Evolutionary conservation across 2,113 vertebrate species (phyloP).

Genomic region (Nerophis ophidion): DNA sequence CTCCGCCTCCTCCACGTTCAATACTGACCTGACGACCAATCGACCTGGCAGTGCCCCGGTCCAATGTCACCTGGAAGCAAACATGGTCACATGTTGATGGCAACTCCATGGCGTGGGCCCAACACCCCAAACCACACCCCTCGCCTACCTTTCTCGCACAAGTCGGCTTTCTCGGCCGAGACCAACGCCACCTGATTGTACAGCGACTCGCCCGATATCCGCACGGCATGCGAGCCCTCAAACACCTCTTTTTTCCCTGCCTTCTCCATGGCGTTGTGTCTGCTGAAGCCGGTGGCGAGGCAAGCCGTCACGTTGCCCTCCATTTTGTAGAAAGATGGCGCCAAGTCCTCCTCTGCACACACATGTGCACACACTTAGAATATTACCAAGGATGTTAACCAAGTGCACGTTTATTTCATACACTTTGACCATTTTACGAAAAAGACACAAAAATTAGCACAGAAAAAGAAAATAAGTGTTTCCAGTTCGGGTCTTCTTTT

Average conservation of each 20-base stretch:
- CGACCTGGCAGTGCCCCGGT: neutral
- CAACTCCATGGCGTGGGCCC: neutral
- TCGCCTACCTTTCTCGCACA: constrained; percentile 6
- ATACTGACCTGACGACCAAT: neutral
- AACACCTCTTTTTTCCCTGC: neutral
- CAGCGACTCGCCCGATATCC: neutral
- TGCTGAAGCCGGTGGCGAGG: neutral
- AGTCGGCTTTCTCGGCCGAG: neutral
- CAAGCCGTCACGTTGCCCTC: neutral
- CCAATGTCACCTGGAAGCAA: neutral
- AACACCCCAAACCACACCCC: neutral
- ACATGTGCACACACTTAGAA: neutral
- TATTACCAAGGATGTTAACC: neutral
- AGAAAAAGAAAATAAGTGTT: too few relatives aligned
- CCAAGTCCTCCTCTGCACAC: neutral
- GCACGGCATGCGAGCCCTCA: neutral
- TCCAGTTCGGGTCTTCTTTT: neutral
- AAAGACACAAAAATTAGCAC: neutral
- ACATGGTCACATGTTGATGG: neutral
- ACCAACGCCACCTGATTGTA: constrained; percentile 1
- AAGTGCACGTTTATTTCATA: neutral
- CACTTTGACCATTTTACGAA: neutral
- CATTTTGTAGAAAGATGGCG: constrained; percentile 3
- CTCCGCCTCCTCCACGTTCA: neutral
- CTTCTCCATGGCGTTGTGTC: neutral